phyloP scores from a whole-genome alignment of 2,797 vertebrate species.

The Glossophaga mutica region DNA sequence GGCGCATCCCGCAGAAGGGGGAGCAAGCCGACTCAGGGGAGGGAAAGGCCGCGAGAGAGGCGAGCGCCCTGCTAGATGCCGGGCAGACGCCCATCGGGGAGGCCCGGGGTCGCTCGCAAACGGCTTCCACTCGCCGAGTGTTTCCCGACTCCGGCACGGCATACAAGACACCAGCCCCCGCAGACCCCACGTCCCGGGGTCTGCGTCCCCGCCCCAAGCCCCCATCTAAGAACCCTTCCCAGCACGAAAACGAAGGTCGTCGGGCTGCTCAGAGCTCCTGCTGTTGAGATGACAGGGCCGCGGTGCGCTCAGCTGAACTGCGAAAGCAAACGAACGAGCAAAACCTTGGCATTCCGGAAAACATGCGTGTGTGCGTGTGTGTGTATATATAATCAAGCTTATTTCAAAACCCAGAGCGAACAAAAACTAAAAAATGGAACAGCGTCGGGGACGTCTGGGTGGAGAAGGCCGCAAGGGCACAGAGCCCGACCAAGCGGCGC shows the following conservation, averaged over 20 bases:
- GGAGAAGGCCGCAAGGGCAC: accelerated
- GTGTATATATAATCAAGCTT: no score
- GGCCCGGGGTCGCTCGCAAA: no score
- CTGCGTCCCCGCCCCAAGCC: no score
- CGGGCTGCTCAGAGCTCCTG: not conserved
- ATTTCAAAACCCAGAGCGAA: not conserved
- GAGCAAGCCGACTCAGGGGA: accelerated
- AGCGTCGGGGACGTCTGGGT: not conserved
- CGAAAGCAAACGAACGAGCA: not conserved
- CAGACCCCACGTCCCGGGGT: not conserved
- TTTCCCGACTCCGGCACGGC: accelerated
- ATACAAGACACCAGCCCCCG: accelerated
- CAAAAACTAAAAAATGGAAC: not conserved
- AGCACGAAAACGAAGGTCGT: not conserved
- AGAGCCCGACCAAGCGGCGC: no score
- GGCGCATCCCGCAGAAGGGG: no score
- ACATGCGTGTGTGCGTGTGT: accelerated
- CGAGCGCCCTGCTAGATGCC: not conserved
- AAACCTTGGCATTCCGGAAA: not conserved
- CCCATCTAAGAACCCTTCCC: not conserved
- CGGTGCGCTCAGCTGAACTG: not conserved
- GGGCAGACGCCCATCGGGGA: not conserved
- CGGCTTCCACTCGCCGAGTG: accelerated
- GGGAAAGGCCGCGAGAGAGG: not conserved
- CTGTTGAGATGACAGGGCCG: not conserved